Percentiles rank a stretch among this genome's conserved stretches.
Evolutionary conservation across 2,888 invertebrate genomes (phyloP).

Genomic region (Idaea biselata): DNA sequence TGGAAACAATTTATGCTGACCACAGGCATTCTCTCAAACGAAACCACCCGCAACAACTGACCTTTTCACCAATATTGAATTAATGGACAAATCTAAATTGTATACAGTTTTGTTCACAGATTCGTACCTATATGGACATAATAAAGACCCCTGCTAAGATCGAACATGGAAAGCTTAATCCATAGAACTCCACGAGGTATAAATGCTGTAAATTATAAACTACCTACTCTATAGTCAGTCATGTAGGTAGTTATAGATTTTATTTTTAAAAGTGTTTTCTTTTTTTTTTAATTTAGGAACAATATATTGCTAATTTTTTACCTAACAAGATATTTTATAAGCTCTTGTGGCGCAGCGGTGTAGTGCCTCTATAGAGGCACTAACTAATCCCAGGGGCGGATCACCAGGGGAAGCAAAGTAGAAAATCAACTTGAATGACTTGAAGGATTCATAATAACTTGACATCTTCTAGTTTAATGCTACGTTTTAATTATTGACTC

Average conservation of each 20-base stretch:
- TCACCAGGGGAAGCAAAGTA: too few relatives aligned
- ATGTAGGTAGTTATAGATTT: neutral
- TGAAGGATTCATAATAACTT: too few relatives aligned
- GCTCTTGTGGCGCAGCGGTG: too few relatives aligned
- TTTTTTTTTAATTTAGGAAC: too few relatives aligned
- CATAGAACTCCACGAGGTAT: neutral
- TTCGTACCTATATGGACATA: neutral
- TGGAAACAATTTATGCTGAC: conserved; percentile 67
- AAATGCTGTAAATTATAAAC: neutral
- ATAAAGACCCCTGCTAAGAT: neutral
- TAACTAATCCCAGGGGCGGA: too few relatives aligned
- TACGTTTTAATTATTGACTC: too few relatives aligned
- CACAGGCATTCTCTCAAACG: conserved; percentile 52
- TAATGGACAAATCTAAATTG: neutral
- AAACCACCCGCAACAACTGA: conserved; percentile 33
- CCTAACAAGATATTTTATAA: too few relatives aligned
- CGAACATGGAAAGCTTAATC: neutral
- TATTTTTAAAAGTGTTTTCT: too few relatives aligned
- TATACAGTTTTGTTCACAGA: neutral
- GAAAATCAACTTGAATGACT: too few relatives aligned
- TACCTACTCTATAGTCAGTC: neutral
- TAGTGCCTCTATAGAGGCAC: too few relatives aligned
- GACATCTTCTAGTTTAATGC: too few relatives aligned
- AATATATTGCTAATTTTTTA: too few relatives aligned
- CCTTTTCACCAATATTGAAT: conserved; percentile 3